Evolutionary conservation across 1,140 invertebrate species (phyloP).

Genomic region (Leptinotarsa undecemlineata): DNA sequence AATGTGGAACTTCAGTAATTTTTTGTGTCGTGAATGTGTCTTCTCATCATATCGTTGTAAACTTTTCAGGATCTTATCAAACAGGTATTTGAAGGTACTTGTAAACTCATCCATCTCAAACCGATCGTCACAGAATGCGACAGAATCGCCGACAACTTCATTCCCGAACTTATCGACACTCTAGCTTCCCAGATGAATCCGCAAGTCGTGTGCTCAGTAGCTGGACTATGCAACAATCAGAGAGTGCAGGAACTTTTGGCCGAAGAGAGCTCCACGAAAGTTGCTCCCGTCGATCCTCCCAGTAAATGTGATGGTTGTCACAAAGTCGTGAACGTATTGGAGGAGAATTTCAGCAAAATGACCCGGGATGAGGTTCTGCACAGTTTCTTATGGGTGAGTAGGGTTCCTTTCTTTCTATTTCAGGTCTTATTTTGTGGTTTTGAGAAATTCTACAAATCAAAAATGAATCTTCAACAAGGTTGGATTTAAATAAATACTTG

Average conservation of each 20-base stretch:
- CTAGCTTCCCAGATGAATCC: constrained; percentile 87
- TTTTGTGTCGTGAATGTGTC: background rate
- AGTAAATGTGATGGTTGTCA: constrained; percentile 62
- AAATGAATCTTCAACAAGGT: too few relatives aligned
- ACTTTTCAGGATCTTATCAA: constrained; percentile 75
- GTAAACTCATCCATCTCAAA: constrained; percentile 79
- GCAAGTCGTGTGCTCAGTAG: constrained; percentile 81
- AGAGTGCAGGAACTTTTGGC: constrained; percentile 69
- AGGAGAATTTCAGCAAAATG: constrained; percentile 61
- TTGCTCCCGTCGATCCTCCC: constrained; percentile 37
- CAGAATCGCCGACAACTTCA: constrained; percentile 81
- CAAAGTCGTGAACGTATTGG: constrained; percentile 59
- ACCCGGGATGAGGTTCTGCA: constrained; percentile 63
- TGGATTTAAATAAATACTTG: too few relatives aligned
- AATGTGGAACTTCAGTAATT: too few relatives aligned
- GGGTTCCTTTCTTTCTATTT: too few relatives aligned
- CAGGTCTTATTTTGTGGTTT: too few relatives aligned
- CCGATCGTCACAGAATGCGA: constrained; percentile 77
- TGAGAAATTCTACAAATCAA: too few relatives aligned
- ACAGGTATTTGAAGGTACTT: constrained; percentile 87
- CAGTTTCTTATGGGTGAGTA: constrained; percentile 59
- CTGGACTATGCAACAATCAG: constrained; percentile 83
- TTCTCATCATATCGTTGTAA: background rate
- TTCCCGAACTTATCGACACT: constrained; percentile 85
- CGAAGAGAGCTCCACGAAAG: constrained; percentile 6